Conservation (phyloP, 2,888 invertebrate species). For the Stictocephala bisonia region DNA sequence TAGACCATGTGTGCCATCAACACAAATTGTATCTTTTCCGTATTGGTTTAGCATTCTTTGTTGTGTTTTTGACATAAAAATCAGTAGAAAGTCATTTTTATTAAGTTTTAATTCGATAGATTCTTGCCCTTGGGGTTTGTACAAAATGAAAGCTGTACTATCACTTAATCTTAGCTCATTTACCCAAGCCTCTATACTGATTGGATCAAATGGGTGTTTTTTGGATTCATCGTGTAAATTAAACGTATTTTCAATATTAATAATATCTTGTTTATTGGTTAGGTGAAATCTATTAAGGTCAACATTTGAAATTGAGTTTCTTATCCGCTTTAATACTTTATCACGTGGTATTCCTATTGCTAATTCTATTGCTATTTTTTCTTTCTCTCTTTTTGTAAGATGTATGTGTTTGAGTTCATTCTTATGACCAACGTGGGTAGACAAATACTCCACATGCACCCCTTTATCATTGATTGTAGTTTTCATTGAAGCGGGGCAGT, state of each 20-base stretch:
- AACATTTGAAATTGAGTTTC: constrained; percentile 4
- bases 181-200: constrained; percentile 55
- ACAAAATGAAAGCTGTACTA: not conserved
- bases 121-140: not conserved
- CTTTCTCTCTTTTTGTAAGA: no score
- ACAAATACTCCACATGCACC: not conserved
- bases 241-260: constrained; percentile 56
- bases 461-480: not conserved
- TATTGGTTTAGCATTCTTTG: constrained; percentile 55
- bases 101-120: not conserved
- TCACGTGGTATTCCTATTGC: no score
- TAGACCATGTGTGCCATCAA: constrained; percentile 58
- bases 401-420: constrained; percentile 53
- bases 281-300: constrained; percentile 54
- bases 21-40: constrained; percentile 55
- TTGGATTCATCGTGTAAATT: constrained; percentile 51
- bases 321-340: constrained; percentile 36
- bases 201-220: constrained; percentile 51
- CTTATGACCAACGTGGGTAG: constrained; percentile 9
- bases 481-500: constrained; percentile 3
- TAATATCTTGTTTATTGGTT: no score
- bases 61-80: constrained; percentile 58
- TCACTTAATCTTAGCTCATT: constrained; percentile 14
- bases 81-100: constrained; percentile 57
- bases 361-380: constrained; percentile 58